Evolutionary conservation across 2,113 vertebrate genomes (phyloP), one percentile per base, ranked within the genome.

Genomic region (Gobio gobio): DNA sequence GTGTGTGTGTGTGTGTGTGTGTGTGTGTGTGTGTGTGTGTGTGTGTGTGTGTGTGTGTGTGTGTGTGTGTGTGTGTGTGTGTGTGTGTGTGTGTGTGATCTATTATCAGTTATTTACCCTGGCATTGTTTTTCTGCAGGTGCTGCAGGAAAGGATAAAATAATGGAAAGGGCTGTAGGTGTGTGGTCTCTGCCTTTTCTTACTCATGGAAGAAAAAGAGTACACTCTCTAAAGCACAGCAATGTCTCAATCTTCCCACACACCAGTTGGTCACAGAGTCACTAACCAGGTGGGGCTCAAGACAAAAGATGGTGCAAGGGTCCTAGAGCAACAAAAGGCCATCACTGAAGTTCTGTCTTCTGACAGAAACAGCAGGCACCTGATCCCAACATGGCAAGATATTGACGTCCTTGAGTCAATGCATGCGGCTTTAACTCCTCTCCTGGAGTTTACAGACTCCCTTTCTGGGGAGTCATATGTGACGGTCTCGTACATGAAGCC

Each of bases 211-310:
- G 20, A 70, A 33, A 68, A 78, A 63, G 66, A 78, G 22, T 36
- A 18, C 40, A 20, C 10, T 83, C 24, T 26, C 45, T 63, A 45
- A 59, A 84, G 72, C 47, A 61, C 58, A 33, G 43, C 3, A 24
- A 47, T 14, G 61, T 24, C 43, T 68, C 24, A 9, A 29, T 22
- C 61, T 78, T 43, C 83, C 49, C 61, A 51, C 3, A 56, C 61
- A 68, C 54, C 61, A 78, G 20, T 74, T 85, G 2, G 68, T 78
- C 16, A 85, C 33, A 36, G 58, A 66, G 56, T 76, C 82, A 45
- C 45, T 3, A 24, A 54, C 43, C 33, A 56, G 54, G 18, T 22
- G 54, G 54, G 18, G 54, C 54, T 56, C 6, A 56, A 56, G 54
- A 56, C 54, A 84, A 51, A 84, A 78, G 64, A 77, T 56, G 26